Base-by-base conservation (phyloP, 1,140 invertebrate species). In the Sipha flava region DNA sequence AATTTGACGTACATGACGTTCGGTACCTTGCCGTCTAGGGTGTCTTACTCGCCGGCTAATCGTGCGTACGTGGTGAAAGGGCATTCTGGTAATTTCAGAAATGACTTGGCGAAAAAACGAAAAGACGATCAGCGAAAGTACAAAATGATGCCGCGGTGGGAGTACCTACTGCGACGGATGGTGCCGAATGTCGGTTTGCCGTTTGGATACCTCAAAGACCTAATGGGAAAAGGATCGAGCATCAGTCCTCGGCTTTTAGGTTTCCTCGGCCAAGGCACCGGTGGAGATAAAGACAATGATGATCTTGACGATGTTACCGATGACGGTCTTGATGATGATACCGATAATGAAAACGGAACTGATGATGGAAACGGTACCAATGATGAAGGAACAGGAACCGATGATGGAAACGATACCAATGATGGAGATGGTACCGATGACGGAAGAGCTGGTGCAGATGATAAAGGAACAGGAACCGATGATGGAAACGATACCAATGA, bases 1-100 rank as follows among this genome's bases (percentile, higher is more conserved):
- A 14, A 2, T 6, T 1, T 16, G 4, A 29, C 0, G 2, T 59
- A 31, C 29, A 0, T 18, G 18, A 0, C 7, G 0, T 18, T 1
- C 18, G 5, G 14, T 18, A 6, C 4, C 18, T 23, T 59, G 0
- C 54, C 54, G 23, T 29, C 1, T 16, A 59, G 54, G 23, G 3
- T 59, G 6, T 1, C 6, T 6, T 29, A 29, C 23, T 59, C 26
- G 0, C 3, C 5, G 14, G 1, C 14, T 1, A 26, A 57, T 14
- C 3, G 4, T 16, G 3, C 9, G 3, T 57, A 57, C 23, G 1
- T 57, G 12, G 10, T 57, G 6, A 57, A 2, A 14, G 26, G 12
- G 16, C 26, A 23, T 7, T 0, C 14, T 6, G 12, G 23, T 12
- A 2, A 21, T 52, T 52, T n/a, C n/a, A 29, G 23, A 29, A 57